phyloP scores from a whole-genome alignment of 2,797 vertebrate genomes.

The Rhabdophis nuchalis region DNA sequence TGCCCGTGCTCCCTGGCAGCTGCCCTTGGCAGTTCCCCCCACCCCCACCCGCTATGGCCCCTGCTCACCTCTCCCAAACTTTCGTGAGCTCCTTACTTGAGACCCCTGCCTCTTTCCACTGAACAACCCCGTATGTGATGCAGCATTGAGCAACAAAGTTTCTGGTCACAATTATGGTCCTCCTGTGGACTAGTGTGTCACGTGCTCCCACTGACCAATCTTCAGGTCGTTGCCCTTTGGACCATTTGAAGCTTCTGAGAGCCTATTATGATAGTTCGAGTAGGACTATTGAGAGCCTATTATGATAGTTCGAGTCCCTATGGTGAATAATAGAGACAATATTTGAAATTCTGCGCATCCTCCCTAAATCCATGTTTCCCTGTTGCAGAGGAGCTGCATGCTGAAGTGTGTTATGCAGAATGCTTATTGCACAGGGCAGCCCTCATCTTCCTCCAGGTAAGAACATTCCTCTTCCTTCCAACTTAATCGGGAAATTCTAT shows the following conservation, averaged over 20 bases:
- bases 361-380: not conserved
- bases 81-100: not conserved
- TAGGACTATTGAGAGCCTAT: not conserved
- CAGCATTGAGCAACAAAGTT: not conserved
- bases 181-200: not conserved
- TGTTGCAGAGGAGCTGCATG: constrained; percentile 79
- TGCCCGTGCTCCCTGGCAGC: not conserved
- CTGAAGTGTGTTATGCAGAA: constrained; percentile 82
- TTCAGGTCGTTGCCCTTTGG: not conserved
- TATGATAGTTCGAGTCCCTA: not conserved
- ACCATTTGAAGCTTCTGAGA: not conserved
- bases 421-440: constrained; percentile 83
- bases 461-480: not conserved
- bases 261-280: not conserved
- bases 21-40: not conserved
- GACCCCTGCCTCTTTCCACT: not conserved
- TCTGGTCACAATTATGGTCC: not conserved
- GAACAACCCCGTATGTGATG: not conserved
- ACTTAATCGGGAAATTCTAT: not conserved
- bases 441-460: constrained; percentile 84
- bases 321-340: not conserved
- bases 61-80: not conserved
- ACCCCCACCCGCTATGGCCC: not conserved
- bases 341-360: not conserved
- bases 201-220: not conserved